phyloP scores from a whole-genome alignment of 2,888 invertebrate genomes.

The Diplazon laetatorius region DNA sequence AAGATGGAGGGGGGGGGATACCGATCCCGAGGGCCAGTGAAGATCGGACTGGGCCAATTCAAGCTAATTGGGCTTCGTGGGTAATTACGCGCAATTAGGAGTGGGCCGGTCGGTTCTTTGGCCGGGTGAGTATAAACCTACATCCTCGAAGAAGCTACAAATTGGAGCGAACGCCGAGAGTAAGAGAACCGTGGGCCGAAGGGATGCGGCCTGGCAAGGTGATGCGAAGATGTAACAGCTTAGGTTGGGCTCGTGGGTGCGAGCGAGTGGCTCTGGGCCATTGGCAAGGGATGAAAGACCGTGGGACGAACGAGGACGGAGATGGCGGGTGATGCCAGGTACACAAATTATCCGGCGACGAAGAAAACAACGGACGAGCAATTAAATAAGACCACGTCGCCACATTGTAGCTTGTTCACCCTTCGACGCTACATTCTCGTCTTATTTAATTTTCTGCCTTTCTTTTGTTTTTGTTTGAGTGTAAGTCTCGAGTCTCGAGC shows the following conservation, averaged over 20 bases:
- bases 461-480: slow-evolving; percentile 68
- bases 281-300: slow-evolving; percentile 56
- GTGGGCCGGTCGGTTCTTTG: slow-evolving; percentile 71
- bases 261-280: slow-evolving; percentile 15
- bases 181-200: slow-evolving; percentile 38
- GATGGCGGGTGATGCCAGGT: slow-evolving; percentile 73
- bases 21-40: slow-evolving; percentile 70
- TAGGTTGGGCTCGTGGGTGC: slow-evolving; percentile 34
- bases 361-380: slow-evolving; percentile 74
- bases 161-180: slow-evolving; percentile 70
- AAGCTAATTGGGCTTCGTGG: slow-evolving; percentile 80
- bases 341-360: slow-evolving; percentile 80
- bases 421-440: slow-evolving; percentile 44
- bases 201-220: slow-evolving; percentile 26
- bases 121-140: slow-evolving; percentile 57
- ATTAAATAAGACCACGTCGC: slow-evolving; percentile 80
- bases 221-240: slow-evolving; percentile 54
- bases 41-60: slow-evolving; percentile 76
- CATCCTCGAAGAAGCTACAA: slow-evolving; percentile 68
- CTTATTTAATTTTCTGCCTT: too few relatives aligned
- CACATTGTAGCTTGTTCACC: slow-evolving; percentile 73
- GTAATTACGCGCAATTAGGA: slow-evolving; percentile 82
- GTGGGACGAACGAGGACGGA: slow-evolving; percentile 58
- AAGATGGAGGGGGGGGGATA: slow-evolving; percentile 31
- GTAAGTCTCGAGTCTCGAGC: slow-evolving; percentile 64